Conservation (phyloP, 1,140 invertebrate genomes). For the Psilanteris sp. region DNA sequence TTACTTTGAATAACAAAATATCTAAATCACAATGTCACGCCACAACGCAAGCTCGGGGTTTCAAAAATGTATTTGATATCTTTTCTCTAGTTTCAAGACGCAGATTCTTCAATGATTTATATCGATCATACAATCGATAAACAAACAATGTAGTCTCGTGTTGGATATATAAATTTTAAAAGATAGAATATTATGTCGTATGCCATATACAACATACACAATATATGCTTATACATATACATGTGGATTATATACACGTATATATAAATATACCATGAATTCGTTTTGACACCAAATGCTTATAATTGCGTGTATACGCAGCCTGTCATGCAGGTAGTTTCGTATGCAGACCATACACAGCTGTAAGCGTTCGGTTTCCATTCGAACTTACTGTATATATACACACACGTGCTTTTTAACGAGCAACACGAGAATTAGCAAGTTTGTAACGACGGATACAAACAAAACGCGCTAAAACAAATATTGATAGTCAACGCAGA, state of each 20-base stretch:
- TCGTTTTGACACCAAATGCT: too few species aligned
- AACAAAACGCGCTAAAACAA: constrained; percentile 1
- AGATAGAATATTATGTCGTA: background rate
- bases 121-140: constrained; percentile 7
- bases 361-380: too few species aligned
- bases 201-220: too few species aligned
- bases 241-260: background rate
- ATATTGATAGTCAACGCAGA: background rate
- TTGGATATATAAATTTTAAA: constrained; percentile 10
- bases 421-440: constrained; percentile 2
- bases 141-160: background rate
- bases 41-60: constrained; percentile 1
- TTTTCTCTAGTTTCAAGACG: too few species aligned
- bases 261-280: background rate
- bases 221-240: constrained; percentile 6
- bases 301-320: too few species aligned
- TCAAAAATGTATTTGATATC: too few species aligned
- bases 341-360: too few species aligned
- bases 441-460: background rate
- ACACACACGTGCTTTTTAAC: too few species aligned
- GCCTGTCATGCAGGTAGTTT: too few species aligned
- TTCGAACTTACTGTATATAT: too few species aligned
- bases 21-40: constrained; percentile 74
- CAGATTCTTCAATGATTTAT: background rate
- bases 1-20: constrained; percentile 76